Conservation (phyloP, 2,113 vertebrate genomes). For the Sigmodon hispidus region DNA sequence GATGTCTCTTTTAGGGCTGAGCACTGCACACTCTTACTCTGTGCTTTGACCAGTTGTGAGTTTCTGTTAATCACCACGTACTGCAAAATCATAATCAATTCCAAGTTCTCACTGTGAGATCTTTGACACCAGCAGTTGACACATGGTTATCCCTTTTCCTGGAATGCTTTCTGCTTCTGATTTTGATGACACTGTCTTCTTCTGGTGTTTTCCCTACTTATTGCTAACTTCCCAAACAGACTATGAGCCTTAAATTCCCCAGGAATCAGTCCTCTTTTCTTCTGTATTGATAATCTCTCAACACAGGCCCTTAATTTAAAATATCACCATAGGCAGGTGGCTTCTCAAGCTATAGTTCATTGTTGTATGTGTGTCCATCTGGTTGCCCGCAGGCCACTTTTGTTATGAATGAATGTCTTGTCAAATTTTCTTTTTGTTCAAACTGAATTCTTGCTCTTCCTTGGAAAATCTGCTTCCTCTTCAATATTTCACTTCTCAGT, state of each 20-base stretch:
- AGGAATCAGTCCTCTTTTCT: background rate
- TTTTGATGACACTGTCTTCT: background rate
- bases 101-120: slow-evolving; percentile 13
- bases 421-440: background rate
- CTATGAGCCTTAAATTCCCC: background rate
- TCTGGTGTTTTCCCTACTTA: background rate
- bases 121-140: background rate
- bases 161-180: background rate
- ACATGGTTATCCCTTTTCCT: background rate
- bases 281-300: background rate
- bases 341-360: background rate
- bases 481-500: background rate
- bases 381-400: background rate
- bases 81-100: background rate
- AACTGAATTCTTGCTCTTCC: background rate
- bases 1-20: background rate
- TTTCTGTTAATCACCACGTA: background rate
- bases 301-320: background rate
- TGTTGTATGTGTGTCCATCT: background rate
- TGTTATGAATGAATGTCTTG: background rate
- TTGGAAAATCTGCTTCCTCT: background rate
- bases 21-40: background rate
- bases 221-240: background rate
- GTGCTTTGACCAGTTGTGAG: background rate
- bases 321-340: background rate